Base-by-base conservation (phyloP, 2,113 vertebrate species). In the Notiomystis cincta region DNA sequence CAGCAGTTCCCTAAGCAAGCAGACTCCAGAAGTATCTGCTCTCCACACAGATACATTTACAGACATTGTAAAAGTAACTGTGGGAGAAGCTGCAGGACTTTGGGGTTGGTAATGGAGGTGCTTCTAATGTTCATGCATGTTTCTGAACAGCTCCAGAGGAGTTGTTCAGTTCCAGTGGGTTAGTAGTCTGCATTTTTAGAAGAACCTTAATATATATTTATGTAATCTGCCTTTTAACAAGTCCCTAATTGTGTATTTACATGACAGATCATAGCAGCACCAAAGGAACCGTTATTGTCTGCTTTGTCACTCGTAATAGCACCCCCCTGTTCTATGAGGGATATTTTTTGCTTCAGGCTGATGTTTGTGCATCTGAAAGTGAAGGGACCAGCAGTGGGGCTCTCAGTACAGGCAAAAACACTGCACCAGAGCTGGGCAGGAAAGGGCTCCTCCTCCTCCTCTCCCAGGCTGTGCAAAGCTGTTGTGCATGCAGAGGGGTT, bases 111-210 rank as follows among this genome's bases (percentile, higher is more conserved):
- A 58, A 47, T 56, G 51, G 56, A 60, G 48, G 24, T 1, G 0
- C 81, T 89, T 87, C 9, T 2, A 40, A 67, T 21, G 47, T 76
- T 93, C 50, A 17, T 69, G 24, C 16, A 42, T 77, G 22, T 91
- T 96, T 89, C 60, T 44, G 53, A 95, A 47, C n/a, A 82, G 65
- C 69, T 96, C 84, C 82, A 50, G 76, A 87, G 69, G 58, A 94
- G 35, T 37, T 60, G 5, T 73, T 84, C 0, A 0, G 33, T 72
- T 95, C 79, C 72, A 45, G 38, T 48, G 81, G 84, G 72, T 94
- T 79, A 84, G 17, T 80, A 82, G 85, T 51, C 30, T 51, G 35
- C 25, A 15, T 61, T 76, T 76, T 48, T 53, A 82, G 40, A 76
- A 82, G 30, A 40, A 22, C 31, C 17, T 42, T 23, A 31, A 30